Evolutionary conservation across 2,113 vertebrate species (phyloP), one percentile per base, ranked within the genome.

Genomic region (Camarhynchus parvulus): DNA sequence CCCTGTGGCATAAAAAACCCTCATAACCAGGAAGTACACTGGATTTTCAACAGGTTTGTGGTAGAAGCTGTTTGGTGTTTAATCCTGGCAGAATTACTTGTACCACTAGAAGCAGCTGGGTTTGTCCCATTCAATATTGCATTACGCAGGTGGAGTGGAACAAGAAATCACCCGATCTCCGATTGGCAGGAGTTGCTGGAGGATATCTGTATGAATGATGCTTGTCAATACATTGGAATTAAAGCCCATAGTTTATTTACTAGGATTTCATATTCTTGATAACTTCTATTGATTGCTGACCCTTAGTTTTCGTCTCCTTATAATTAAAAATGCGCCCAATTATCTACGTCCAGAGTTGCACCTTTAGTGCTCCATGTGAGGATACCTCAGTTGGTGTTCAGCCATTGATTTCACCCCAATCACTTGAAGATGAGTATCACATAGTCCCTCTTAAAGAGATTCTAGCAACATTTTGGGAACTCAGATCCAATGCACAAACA

Each of bases 371-470:
- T 92, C 35, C 55, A 2, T 42, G 22, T 89, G 59, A 86, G 42
- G 49, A 76, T 70, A 87, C 33, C 61, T 84, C 84, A 92, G 39
- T 70, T 46, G 72, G 28, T 55, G 83, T 93, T 66, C 69, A 88
- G 72, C 27, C 74, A 62, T 72, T 87, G 68, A 74, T 84, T 95
- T 87, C 59, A 93, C 74, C 69, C 78, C 64, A 84, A 11, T 44
- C 47, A 27, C 35, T 90, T 91, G 64, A 89, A 86, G 68, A 82
- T 37, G 39, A 78, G n/a, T 46, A 66, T 74, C 73, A 70, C 53
- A 61, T 64, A 86, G 88, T 82, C 56, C 58, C n/a, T 93, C 72
- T 78, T 86, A 90, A 89, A 86, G 42, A 86, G 35, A 68, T 92
- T 91, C 67, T 90, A 82, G 50, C 59, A 91, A 42, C 30, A 15